phyloP scores from a whole-genome alignment of 2,797 vertebrate genomes.

The Heliangelus exortis region DNA sequence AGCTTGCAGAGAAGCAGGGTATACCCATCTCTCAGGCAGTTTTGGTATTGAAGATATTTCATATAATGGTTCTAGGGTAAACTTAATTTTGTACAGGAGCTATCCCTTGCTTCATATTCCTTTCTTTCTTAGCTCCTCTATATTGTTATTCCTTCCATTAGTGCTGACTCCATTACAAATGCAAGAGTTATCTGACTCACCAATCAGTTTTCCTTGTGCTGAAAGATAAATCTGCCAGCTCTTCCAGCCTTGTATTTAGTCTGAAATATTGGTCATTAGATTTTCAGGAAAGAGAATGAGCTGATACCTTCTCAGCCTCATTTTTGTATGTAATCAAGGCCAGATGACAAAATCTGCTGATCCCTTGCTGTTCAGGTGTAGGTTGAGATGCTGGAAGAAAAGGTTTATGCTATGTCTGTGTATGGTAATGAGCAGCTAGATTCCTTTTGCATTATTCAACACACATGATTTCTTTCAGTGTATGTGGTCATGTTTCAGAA shows the following conservation, averaged over 20 bases:
- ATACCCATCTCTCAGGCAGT: background rate
- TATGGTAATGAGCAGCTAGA: background rate
- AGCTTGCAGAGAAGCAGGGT: background rate
- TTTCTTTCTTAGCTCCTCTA: background rate
- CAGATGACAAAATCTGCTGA: accelerated
- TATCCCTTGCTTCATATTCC: background rate
- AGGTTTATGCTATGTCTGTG: background rate
- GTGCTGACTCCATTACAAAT: background rate
- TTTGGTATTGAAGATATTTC: background rate
- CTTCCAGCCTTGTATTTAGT: background rate
- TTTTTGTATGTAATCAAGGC: background rate
- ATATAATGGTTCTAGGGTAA: background rate
- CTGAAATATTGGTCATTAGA: background rate
- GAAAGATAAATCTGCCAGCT: background rate
- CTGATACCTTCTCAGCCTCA: background rate
- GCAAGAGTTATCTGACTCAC: background rate
- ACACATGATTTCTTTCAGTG: background rate
- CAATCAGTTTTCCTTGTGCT: background rate
- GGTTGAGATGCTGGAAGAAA: background rate
- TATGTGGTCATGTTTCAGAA: background rate
- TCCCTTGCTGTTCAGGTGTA: background rate
- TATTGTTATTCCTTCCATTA: background rate
- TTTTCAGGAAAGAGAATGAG: background rate
- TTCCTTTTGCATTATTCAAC: background rate
- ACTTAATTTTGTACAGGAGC: background rate